These are phyloP conservation scores for Lophius americanus DNA, from an alignment of 2,797 vertebrate species.

Conservation along the genomic window DNA sequence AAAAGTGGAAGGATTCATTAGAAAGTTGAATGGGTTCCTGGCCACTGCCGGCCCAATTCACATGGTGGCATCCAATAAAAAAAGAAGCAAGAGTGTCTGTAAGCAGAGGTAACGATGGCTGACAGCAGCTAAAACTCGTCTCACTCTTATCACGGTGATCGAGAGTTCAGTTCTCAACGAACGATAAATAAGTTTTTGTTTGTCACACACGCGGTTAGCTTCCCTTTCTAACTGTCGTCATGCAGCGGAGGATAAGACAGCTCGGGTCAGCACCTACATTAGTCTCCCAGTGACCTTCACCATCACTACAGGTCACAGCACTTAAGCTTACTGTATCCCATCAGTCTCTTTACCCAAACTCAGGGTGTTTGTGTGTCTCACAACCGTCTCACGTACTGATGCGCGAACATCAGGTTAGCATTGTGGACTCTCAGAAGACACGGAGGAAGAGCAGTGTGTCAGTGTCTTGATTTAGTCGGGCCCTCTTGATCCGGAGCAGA, in stretches of 20 bases:
- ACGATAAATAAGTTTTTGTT: background rate
- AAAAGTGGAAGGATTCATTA: too few relatives aligned
- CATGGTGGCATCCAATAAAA: too few relatives aligned
- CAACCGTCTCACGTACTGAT: constrained; percentile 2
- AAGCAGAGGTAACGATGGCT: too few relatives aligned
- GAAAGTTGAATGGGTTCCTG: too few relatives aligned
- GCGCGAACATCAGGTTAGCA: background rate
- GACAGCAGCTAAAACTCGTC: too few relatives aligned
- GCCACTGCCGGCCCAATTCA: too few relatives aligned
- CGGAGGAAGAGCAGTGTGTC: background rate
- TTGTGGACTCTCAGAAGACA: constrained; percentile 27
- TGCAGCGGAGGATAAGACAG: constrained; percentile 25
- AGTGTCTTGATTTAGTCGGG: constrained; percentile 29
- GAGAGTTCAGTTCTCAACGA: too few relatives aligned
- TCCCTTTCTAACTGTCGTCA: constrained; percentile 25
- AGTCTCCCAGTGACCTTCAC: constrained; percentile 34
- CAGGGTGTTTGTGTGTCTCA: background rate
- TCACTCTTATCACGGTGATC: too few relatives aligned
- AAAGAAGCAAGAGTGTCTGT: too few relatives aligned
- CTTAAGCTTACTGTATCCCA: constrained; percentile 16
- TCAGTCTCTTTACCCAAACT: constrained; percentile 1
- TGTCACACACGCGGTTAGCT: background rate
- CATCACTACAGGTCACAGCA: constrained; percentile 9
- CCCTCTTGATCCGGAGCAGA: constrained; percentile 33
- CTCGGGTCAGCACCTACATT: constrained; percentile 32